Evolutionary conservation across 2,888 invertebrate genomes (phyloP), one percentile per base, ranked within the genome.

Genomic region (Mythimna loreyi): DNA sequence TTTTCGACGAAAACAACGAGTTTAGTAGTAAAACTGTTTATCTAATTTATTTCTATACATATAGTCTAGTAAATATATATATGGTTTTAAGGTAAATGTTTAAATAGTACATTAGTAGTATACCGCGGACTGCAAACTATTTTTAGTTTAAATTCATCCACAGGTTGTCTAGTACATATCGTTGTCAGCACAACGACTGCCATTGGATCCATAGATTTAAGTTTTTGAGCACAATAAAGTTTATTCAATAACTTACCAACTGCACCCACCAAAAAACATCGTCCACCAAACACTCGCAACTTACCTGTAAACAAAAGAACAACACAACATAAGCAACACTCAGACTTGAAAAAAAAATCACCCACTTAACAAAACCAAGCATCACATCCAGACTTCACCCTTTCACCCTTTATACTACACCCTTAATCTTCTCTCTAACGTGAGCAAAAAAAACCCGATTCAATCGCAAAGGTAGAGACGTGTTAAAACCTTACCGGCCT

Each of bases 401-500:
- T 78, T 82, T 40, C 68, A 84, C 79, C 83, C 85, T 86, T 83
- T 85, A 82, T 80, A 70, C 78, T 78, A 80, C 81, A 70, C 83
- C 81, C 85, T 83, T 85, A 84, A 84, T 83, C 83, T 82, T 75
- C 81, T 75, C 77, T 79, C 78, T 80, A 78, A 78, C 81, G 73
- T 72, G 56, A 84, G 61, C 72, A 81, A 84, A 84, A 82, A 84
- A 84, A 79, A 57, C 75, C 72, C 79, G 73, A 82, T 83, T 91
- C 88, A 89, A 87, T 90, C 87, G 87, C 89, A 88, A 90, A 91
- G 92, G 90, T 91, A 87, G 90, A 92, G 92, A 93, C 91, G 93
- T 92, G 93, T 91, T 94, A 94, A 92, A 94, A 91, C 94, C 95
- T 94, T 94, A 92, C 94, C 90, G 90, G 90, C 91, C 93, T 94